These are phyloP conservation scores for Gavia stellata DNA, from an alignment of 2,113 vertebrate species.

Conservation along the genomic window DNA sequence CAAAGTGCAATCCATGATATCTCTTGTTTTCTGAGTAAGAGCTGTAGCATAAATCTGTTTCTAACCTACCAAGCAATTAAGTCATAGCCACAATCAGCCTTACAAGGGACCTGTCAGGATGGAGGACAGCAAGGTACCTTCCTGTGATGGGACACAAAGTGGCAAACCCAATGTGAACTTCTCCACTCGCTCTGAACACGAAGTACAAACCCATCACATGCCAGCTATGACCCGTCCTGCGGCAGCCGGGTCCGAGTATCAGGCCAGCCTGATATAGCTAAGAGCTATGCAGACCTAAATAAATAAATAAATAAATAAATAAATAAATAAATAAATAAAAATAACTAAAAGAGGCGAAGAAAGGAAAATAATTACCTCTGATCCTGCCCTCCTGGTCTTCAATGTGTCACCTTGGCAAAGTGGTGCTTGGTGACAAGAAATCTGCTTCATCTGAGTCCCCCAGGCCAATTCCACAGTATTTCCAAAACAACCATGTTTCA, in stretches of 20 bases:
- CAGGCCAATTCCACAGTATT: not conserved
- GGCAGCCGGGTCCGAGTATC: not conserved
- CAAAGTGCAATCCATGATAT: not conserved
- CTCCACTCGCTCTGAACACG: fast-evolving
- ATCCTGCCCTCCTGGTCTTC: not conserved
- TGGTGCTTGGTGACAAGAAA: not conserved
- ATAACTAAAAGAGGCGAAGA: not conserved
- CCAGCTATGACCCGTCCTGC: not conserved
- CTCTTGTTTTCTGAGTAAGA: not conserved
- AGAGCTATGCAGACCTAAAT: not conserved
- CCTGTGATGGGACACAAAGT: not conserved
- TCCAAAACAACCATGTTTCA: not conserved
- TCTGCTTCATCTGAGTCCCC: not conserved
- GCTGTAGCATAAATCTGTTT: not conserved
- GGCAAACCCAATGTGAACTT: not conserved
- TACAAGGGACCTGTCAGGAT: not conserved
- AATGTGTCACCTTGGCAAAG: not conserved
- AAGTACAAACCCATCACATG: not conserved
- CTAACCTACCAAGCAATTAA: not conserved
- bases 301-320: not conserved
- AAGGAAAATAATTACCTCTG: not conserved
- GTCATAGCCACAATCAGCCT: not conserved
- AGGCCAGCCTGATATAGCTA: not conserved
- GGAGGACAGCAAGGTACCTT: not conserved
- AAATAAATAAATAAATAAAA: not conserved